Evolutionary conservation across 2,113 vertebrate species (phyloP).

Genomic region (Triplophysa tibetana): DNA sequence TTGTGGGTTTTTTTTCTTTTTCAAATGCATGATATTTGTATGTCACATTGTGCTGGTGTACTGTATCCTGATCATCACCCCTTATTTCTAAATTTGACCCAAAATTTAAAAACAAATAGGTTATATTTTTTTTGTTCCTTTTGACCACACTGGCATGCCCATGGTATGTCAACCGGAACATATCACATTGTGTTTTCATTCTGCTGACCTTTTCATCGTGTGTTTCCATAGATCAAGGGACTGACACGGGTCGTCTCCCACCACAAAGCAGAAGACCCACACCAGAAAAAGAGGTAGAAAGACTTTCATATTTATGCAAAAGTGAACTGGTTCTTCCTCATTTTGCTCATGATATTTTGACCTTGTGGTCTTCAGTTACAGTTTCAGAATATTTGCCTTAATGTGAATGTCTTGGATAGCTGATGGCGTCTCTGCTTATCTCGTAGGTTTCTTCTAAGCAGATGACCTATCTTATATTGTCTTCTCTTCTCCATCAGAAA

Average conservation of each 20-base stretch:
- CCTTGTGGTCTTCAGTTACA: background rate
- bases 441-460: constrained; percentile 75
- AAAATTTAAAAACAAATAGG: constrained; percentile 62
- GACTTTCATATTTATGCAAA: background rate
- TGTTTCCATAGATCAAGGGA: constrained; percentile 80
- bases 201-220: constrained; percentile 56
- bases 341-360: background rate
- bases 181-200: background rate
- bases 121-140: constrained; percentile 2
- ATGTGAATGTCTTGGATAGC: background rate
- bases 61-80: constrained; percentile 1
- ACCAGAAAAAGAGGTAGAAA: constrained; percentile 90
- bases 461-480: constrained; percentile 79
- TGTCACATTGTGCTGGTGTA: background rate
- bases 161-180: constrained; percentile 12
- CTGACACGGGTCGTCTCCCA: constrained; percentile 79
- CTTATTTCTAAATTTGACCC: constrained; percentile 30
- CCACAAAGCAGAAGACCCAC: constrained; percentile 83
- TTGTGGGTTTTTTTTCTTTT: background rate
- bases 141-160: constrained; percentile 25
- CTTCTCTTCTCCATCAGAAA: constrained; percentile 87
- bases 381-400: background rate
- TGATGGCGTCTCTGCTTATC: constrained; percentile 52
- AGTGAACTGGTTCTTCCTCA: background rate
- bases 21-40: background rate